These are phyloP conservation scores for Disparrhopalites patrizii DNA, from an alignment of 2,888 invertebrate genomes.

Conservation along the genomic window DNA sequence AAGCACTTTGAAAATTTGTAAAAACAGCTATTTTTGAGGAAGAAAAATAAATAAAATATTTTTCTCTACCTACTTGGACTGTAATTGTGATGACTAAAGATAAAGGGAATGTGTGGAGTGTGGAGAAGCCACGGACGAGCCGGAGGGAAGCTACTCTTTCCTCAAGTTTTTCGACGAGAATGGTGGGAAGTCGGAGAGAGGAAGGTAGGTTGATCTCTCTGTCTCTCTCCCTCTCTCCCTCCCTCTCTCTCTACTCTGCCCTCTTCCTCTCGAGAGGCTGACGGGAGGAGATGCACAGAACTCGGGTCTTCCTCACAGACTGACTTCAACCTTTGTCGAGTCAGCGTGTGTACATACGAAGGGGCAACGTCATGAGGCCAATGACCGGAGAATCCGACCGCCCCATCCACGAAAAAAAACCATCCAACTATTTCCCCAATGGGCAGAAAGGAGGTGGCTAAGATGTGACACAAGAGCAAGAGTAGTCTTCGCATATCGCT, in stretches of 20 bases:
- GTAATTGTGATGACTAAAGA: too few species aligned
- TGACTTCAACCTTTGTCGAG: conserved; percentile 15
- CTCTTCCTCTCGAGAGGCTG: too few species aligned
- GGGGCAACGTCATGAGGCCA: conserved; percentile 44
- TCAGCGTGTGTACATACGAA: conserved; percentile 35
- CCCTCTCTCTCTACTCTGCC: too few species aligned
- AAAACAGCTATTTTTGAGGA: too few species aligned
- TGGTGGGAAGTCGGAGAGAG: neutral
- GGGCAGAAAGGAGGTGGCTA: conserved; percentile 12
- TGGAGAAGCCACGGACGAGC: neutral
- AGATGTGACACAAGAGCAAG: neutral
- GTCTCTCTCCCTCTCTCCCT: neutral
- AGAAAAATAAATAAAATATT: too few species aligned
- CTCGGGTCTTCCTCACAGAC: conserved; percentile 24
- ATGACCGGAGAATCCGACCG: conserved; percentile 46
- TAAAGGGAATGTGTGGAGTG: neutral
- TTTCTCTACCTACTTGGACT: too few species aligned
- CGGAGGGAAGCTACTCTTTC: neutral
- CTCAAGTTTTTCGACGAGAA: neutral
- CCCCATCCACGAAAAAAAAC: conserved; percentile 18
- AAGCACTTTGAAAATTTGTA: too few species aligned
- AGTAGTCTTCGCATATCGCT: neutral
- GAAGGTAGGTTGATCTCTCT: neutral
- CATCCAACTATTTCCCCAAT: conserved; percentile 17
- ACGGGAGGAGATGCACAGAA: conserved; percentile 21